Base-by-base conservation (phyloP, 2,888 invertebrate genomes). In the Bursaphelenchus okinawaensis region DNA sequence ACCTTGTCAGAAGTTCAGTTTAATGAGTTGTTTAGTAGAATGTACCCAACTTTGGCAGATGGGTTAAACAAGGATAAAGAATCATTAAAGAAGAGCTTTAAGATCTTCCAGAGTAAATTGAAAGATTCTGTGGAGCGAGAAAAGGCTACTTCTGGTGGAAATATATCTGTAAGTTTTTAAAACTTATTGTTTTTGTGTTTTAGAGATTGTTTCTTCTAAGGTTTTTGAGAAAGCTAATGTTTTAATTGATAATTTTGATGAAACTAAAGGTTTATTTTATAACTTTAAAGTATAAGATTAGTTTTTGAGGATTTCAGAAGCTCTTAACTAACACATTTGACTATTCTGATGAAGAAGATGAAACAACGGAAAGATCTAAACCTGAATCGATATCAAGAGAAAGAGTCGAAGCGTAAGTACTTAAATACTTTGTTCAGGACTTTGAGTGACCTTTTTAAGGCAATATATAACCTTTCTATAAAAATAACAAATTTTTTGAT, bases 321-420 rank as follows among this genome's bases (percentile, higher is more conserved):
- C 66, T 82, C 31, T 68, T 82, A 4, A 70, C 79, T 0, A 74
- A 69, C 7, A 73, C 77, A 50, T 82, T 76, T 64, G 80, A 81
- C 27, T 80, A 82, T 62, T 77, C 76, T 23, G 81, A 82, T 66
- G 81, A 82, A 22, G 40, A 40, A 40, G 40, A 40, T 6, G 40
- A 40, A 40, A 40, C 40, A 40, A 4, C 40, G 12, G 40, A 40
- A 3, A 12, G 40, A 12, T 40, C 40, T 16, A 40, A 40, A n/a
- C 40, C 2, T 16, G 40, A 40, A n/a, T n/a, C 40, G 40, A 40
- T 40, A 40, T 40, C 40, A 4, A 40, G n/a, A 40, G 40, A 40
- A n/a, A 12, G 40, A 3, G 12, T 40, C 16, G 40, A 40, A 40
- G 40, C 40, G 40, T 40, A 40, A 40, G 40, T 40, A 16, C 3